Conservation (phyloP, 2,113 vertebrate species). For the Ranitomeya imitator region DNA sequence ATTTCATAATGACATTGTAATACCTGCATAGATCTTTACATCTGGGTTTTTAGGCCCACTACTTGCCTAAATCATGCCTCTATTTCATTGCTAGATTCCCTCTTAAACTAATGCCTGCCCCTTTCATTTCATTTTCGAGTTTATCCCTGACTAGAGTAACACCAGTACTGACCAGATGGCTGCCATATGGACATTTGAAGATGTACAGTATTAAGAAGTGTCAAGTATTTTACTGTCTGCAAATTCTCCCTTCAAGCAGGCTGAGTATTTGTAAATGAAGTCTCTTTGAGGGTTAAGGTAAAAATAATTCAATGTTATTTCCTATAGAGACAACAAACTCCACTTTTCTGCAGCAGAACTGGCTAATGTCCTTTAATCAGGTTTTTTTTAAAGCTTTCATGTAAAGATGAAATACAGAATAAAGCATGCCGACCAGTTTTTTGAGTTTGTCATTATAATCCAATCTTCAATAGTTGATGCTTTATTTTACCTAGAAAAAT, state of each 20-base stretch:
- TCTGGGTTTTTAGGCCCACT: no score
- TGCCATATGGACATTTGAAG: no score
- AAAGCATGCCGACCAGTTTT: slow-evolving; percentile 3
- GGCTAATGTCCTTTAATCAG: slow-evolving; percentile 31
- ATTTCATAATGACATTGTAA: no score
- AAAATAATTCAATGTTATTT: neutral
- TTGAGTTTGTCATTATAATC: slow-evolving; percentile 25
- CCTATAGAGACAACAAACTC: slow-evolving; percentile 1
- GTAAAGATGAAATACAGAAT: slow-evolving; percentile 37
- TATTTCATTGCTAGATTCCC: no score
- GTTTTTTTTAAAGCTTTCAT: slow-evolving; percentile 40
- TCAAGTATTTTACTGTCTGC: neutral
- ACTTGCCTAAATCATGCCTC: no score
- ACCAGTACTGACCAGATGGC: no score
- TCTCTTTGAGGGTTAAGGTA: neutral
- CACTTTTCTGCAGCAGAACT: neutral
- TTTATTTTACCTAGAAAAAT: slow-evolving; percentile 3
- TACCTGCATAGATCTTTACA: no score
- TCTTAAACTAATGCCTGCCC: no score
- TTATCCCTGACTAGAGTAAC: no score
- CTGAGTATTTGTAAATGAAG: neutral
- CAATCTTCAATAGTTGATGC: neutral
- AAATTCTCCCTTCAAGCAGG: neutral
- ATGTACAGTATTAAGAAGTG: neutral
- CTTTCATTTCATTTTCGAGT: no score